Percentiles rank a stretch among this genome's conserved stretches.
phyloP scores from a whole-genome alignment of 2,797 vertebrate genomes.

The Mormyrus proboscirostris region DNA sequence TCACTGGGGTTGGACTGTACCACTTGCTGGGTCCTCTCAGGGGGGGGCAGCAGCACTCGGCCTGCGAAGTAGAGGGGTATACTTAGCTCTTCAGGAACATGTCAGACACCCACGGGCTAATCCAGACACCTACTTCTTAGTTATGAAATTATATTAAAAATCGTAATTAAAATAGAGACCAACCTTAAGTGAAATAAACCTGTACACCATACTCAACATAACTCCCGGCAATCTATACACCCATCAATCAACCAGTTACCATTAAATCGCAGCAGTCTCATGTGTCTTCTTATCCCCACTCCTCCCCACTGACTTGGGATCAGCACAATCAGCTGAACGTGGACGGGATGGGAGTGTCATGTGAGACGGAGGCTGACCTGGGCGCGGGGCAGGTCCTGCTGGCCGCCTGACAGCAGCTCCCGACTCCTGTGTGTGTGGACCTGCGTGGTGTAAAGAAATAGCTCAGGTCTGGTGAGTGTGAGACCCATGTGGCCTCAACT shows the following conservation, averaged over 20 bases:
- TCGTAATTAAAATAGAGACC: not conserved
- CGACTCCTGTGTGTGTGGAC: conserved; percentile 59
- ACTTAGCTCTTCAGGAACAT: conserved; percentile 19
- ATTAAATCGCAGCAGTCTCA: not conserved
- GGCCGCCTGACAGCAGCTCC: conserved; percentile 55
- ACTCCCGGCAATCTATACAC: not conserved
- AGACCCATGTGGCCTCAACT: not conserved
- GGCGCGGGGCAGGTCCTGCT: conserved; percentile 47
- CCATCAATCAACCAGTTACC: not conserved
- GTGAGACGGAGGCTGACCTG: conserved; percentile 55
- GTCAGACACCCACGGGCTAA: not conserved
- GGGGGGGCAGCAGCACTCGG: conserved; percentile 57
- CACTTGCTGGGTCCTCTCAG: conserved; percentile 53
- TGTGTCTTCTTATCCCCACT: not conserved
- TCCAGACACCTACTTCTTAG: not conserved
- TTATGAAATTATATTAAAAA: not conserved
- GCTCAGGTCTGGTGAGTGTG: not conserved
- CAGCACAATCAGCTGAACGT: not conserved
- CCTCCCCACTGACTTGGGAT: not conserved
- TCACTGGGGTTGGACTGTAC: conserved; percentile 64
- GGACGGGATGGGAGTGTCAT: not conserved
- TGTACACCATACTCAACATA: not conserved
- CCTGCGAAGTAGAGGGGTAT: conserved; percentile 43
- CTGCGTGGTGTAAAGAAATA: conserved; percentile 37
- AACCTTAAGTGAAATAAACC: not conserved